Percentiles rank a stretch among this genome's conserved stretches.
phyloP scores from a whole-genome alignment of 2,888 invertebrate species.

The Plebejus argus region DNA sequence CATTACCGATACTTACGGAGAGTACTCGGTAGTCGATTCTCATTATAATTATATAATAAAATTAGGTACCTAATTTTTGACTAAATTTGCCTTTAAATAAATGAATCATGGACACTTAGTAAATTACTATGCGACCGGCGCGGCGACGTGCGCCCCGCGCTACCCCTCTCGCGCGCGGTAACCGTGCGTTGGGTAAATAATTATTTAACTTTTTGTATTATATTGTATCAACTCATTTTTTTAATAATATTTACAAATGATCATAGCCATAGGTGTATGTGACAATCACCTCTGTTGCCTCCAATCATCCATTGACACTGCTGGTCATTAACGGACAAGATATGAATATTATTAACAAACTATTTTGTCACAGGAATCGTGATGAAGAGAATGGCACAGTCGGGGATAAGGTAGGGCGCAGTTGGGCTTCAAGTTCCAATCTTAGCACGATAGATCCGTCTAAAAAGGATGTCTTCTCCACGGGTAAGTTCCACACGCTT shows the following conservation, averaged over 20 bases:
- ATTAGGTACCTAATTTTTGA: too few relatives aligned
- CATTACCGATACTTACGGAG: too few relatives aligned
- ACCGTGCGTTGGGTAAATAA: too few relatives aligned
- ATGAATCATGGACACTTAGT: too few relatives aligned
- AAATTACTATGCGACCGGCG: too few relatives aligned
- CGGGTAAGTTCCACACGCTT: conserved; percentile 52
- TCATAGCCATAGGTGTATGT: not conserved
- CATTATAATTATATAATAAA: too few relatives aligned
- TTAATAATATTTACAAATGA: not conserved
- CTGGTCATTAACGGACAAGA: not conserved
- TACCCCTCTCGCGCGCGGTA: too few relatives aligned
- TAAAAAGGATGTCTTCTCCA: conserved; percentile 74
- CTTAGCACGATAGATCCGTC: conserved; percentile 71
- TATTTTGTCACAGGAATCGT: conserved; percentile 60
- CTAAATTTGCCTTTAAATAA: too few relatives aligned
- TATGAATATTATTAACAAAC: conserved; percentile 30
- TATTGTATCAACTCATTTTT: not conserved
- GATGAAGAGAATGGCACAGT: conserved; percentile 73
- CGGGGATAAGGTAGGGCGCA: conserved; percentile 78
- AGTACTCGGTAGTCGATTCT: too few relatives aligned
- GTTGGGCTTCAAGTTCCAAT: conserved; percentile 90
- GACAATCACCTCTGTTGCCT: not conserved
- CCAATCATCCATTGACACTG: not conserved
- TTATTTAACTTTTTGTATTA: too few relatives aligned
- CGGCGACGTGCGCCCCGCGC: too few relatives aligned